Percentiles rank a stretch among this genome's conserved stretches.
Conservation (phyloP, 2,797 vertebrate genomes). For the Sorex maritimensis region DNA sequence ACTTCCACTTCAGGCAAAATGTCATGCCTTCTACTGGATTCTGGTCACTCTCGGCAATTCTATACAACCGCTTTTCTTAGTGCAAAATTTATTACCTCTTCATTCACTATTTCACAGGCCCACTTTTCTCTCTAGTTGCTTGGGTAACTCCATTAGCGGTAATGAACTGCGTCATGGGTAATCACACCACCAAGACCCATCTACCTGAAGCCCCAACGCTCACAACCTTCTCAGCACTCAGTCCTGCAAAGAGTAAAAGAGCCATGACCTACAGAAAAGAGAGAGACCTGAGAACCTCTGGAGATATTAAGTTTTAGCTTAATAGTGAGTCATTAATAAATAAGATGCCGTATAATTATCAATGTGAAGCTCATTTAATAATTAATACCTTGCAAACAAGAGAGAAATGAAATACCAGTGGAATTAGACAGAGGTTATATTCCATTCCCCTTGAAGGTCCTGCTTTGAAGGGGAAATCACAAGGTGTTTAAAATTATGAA, state of each 20-base stretch:
- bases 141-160: constrained; percentile 75
- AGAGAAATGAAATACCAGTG: constrained; percentile 79
- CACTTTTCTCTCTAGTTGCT: constrained; percentile 70
- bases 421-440: constrained; percentile 81
- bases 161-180: constrained; percentile 73
- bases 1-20: constrained; percentile 36
- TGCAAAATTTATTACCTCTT: constrained; percentile 77
- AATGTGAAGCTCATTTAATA: constrained; percentile 83
- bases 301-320: constrained; percentile 82
- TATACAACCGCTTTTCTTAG: constrained; percentile 25
- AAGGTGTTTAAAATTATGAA: constrained; percentile 70
- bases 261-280: constrained; percentile 72
- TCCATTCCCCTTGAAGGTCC: constrained; percentile 79
- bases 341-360: constrained; percentile 85
- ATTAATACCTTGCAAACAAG: constrained; percentile 86
- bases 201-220: constrained; percentile 67
- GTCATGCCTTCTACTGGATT: constrained; percentile 13
- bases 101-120: no score
- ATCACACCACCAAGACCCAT: constrained; percentile 77
- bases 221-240: constrained; percentile 66
- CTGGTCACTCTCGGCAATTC: constrained; percentile 1
- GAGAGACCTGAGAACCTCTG: constrained; percentile 74
- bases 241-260: constrained; percentile 61
- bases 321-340: constrained; percentile 86
- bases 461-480: constrained; percentile 79